A percentile compares a stretch with the other conserved stretches of the same genome.
These are phyloP conservation scores for Marisa cornuarietis DNA, from an alignment of 1,140 invertebrate species.

Conservation along the genomic window DNA sequence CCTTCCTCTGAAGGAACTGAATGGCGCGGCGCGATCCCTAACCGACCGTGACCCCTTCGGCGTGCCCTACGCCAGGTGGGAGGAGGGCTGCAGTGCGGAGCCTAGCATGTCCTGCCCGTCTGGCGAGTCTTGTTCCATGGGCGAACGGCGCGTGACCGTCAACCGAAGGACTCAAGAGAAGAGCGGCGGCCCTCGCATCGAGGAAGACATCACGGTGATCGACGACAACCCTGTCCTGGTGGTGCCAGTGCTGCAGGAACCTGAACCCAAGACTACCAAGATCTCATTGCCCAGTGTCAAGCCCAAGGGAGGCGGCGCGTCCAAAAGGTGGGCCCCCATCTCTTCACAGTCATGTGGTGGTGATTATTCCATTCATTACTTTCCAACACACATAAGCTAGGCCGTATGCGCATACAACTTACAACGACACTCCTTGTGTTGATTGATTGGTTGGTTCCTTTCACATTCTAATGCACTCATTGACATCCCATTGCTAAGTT, in stretches of 20 bases:
- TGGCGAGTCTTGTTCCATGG: constrained; percentile 25
- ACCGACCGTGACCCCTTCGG: not conserved
- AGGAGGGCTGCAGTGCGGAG: constrained; percentile 8
- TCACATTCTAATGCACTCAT: too few relatives aligned
- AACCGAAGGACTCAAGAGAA: constrained; percentile 27
- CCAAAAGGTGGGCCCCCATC: constrained; percentile 30
- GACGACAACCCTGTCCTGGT: constrained; percentile 31
- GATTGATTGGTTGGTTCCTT: too few relatives aligned
- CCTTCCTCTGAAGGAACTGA: constrained; percentile 5
- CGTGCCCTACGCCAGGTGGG: not conserved
- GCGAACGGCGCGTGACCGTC: constrained; percentile 25
- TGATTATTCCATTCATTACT: constrained; percentile 8
- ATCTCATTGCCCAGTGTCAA: constrained; percentile 19
- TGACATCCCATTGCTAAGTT: too few relatives aligned
- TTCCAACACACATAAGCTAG: not conserved
- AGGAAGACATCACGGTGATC: constrained; percentile 36
- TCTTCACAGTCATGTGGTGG: constrained; percentile 15
- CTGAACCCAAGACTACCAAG: constrained; percentile 25
- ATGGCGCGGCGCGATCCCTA: constrained; percentile 5
- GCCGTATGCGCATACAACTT: too few relatives aligned
- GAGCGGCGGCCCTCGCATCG: constrained; percentile 11
- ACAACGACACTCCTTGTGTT: too few relatives aligned
- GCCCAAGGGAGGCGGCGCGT: constrained; percentile 21
- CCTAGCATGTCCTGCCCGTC: constrained; percentile 31
- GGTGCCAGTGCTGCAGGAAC: constrained; percentile 26